Evolutionary conservation across 2,797 vertebrate genomes (phyloP).

Genomic region (Margarornis squamiger): DNA sequence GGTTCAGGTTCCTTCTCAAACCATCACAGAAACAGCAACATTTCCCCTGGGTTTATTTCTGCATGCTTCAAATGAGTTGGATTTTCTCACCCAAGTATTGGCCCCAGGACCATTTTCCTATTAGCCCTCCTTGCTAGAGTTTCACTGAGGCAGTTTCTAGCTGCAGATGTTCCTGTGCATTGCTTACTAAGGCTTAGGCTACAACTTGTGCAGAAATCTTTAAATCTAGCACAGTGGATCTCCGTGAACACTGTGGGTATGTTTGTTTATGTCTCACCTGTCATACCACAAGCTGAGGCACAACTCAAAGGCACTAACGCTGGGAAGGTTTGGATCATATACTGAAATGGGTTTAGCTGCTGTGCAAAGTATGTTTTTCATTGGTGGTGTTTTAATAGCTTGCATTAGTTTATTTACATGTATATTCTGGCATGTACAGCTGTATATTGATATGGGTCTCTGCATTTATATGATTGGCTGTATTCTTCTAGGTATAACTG

Average conservation of each 20-base stretch:
- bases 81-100: background rate
- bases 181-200: background rate
- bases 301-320: background rate
- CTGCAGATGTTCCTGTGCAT: background rate
- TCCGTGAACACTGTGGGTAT: accelerated
- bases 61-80: background rate
- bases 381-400: background rate
- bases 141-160: background rate
- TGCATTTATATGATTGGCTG: background rate
- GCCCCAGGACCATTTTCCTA: background rate
- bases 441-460: background rate
- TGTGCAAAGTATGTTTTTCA: background rate
- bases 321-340: background rate
- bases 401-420: background rate
- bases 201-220: background rate
- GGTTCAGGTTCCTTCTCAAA: background rate
- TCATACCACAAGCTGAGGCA: background rate
- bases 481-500: background rate
- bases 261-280: background rate
- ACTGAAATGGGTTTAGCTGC: background rate
- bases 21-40: background rate
- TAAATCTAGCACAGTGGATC: background rate
- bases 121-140: background rate
- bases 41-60: background rate
- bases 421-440: background rate